Base-by-base conservation (phyloP, 2,113 vertebrate species). In the Ondatra zibethicus region DNA sequence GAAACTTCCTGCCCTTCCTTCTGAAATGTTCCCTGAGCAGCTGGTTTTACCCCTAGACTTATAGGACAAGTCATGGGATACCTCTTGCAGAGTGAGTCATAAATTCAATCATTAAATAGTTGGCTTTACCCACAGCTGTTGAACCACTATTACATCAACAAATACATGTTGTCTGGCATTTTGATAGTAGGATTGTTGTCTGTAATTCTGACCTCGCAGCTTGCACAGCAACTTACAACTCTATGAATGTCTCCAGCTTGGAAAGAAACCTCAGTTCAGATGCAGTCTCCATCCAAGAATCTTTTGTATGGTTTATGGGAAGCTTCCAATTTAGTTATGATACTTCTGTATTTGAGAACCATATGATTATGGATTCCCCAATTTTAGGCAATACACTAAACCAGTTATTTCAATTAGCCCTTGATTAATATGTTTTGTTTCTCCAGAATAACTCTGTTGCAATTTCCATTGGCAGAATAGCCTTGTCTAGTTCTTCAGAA, bases 361-460 rank as follows among this genome's bases (percentile, higher is more conserved):
- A 91, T 52, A 89, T 91, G n/a, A 86, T 63, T 80, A 47, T 75
- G 9, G 29, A 82, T 92, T 93, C 73, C 76, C 82, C 52, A 96
- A 39, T 87, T 81, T 72, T 92, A 88, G 58, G 29, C 63, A 61
- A 89, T 76, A 95, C 92, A 4, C 78, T 66, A 66, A 90, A 68
- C 58, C 73, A 39, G 80, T 95, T 78, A 75, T 73, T 92, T 96
- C 86, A 94, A 63, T 89, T 80, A 72, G 14, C 13, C 52, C 89
- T 95, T 97, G 97, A 95, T 96, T 96, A 85, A 93, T 95, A 91
- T 96, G 93, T 95, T 96, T 97, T 93, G 33, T 89, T 96, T 95
- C 89, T 94, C 31, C 63, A 91, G 89, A 94, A 91, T 91, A 94
- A 82, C 36, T 97, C 55, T 97, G 92, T 97, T 96, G 94, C 96